Base-by-base conservation (phyloP, 2,113 vertebrate species). In the Meles meles region DNA sequence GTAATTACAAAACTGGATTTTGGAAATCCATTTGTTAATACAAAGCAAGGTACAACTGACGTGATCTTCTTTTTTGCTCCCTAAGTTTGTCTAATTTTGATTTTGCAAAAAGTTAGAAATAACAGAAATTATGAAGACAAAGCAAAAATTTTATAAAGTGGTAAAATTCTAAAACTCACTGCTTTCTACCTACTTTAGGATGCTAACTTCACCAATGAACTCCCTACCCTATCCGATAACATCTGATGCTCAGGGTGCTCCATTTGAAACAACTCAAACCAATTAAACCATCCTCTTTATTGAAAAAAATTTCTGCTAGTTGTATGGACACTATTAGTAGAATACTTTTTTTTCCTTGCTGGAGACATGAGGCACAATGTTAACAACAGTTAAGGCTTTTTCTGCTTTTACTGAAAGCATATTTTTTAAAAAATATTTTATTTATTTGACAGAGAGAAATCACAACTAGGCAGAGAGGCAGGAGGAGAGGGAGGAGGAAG, bases 101-200 rank as follows among this genome's bases (percentile, higher is more conserved):
- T 27, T 94, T 88, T 91, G 52, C 25, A 97, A 74, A 65, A 77
- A 67, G 29, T 27, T 61, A 93, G 47, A 93, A 87, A 94, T 20
- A 72, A 49, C 12, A 63, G 14, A 57, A 84, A 82, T 77, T 86
- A 85, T 57, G 4, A 37, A 97, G 29, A 92, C 12, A 4, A 67
- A 52, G 20, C 11, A 82, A 85, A 88, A 14, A 23, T 67, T 65
- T 55, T 84, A 25, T 69, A 72, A 93, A 81, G 42, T 34, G 25
- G 14, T 44, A 83, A 79, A 92, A 65, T 61, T 72, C 27, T 67
- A 21, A 82, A 95, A 71, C 27, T 7, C 57, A 79, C 29, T 74
- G 37, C 15, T 90, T 90, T 52, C 20, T 87, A 65, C 25, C 31
- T 77, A 74, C 34, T 83, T 23, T 39, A 82, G 59, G 57, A 91